phyloP scores from a whole-genome alignment of 2,797 vertebrate genomes.

The Myioborus melanocephalus region DNA sequence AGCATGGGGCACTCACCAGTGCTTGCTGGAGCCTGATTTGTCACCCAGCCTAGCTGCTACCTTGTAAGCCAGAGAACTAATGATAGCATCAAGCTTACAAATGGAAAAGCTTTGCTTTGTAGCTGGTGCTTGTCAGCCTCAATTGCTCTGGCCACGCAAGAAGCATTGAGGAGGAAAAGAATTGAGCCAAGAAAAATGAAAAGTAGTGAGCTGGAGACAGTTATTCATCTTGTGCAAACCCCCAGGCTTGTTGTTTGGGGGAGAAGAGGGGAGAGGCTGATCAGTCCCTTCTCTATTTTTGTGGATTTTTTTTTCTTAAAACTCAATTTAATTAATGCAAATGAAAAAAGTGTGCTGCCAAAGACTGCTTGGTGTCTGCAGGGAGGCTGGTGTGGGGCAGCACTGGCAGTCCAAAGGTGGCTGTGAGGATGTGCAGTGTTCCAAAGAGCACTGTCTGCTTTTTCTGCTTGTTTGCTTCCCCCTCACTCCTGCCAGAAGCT shows the following conservation, averaged over 20 bases:
- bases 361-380: background rate
- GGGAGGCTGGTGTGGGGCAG: background rate
- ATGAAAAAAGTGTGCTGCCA: background rate
- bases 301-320: background rate
- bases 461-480: background rate
- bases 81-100: background rate
- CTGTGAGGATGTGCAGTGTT: background rate
- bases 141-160: background rate
- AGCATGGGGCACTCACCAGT: background rate
- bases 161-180: background rate
- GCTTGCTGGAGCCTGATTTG: background rate
- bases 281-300: background rate
- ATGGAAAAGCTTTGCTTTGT: background rate
- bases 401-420: background rate
- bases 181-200: background rate
- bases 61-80: background rate
- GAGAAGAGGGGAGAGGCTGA: background rate
- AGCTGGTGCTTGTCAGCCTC: background rate
- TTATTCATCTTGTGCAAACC: background rate
- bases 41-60: background rate
- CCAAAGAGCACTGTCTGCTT: background rate
- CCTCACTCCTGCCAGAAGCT: background rate
- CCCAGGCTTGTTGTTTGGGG: fast-evolving
- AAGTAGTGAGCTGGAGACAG: background rate
- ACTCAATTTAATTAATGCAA: background rate